These are phyloP conservation scores for Gymnoscopelus microlampas DNA, from an alignment of 2,797 vertebrate genomes.

Conservation along the genomic window DNA sequence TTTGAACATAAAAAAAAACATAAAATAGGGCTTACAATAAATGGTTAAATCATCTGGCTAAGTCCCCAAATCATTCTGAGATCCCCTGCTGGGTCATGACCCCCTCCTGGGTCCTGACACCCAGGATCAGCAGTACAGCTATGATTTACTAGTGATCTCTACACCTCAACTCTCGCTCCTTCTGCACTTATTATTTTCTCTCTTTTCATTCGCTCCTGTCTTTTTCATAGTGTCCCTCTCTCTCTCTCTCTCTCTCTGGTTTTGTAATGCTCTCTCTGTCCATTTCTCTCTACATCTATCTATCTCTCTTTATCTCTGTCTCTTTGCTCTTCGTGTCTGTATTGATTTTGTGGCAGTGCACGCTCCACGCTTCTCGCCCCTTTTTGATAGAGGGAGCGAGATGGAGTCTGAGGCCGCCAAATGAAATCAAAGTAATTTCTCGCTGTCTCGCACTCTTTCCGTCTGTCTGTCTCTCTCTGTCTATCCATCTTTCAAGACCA, in stretches of 20 bases:
- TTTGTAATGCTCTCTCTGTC: conserved; percentile 39
- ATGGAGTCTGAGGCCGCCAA: conserved; percentile 75
- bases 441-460: conserved; percentile 20
- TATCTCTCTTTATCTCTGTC: conserved; percentile 66
- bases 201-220: background rate
- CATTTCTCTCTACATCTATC: conserved; percentile 44
- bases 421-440: conserved; percentile 77
- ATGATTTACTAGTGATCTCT: conserved; percentile 31
- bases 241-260: conserved; percentile 29
- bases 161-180: conserved; percentile 18
- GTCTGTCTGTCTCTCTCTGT: conserved; percentile 45
- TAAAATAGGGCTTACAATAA: too few species aligned
- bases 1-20: too few species aligned
- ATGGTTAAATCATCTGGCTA: conserved; percentile 37
- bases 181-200: conserved; percentile 5
- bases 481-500: conserved; percentile 60
- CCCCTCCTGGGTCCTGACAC: conserved; percentile 7
- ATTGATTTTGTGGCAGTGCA: conserved; percentile 77
- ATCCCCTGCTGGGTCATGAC: conserved; percentile 2
- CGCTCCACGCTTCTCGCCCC: conserved; percentile 67
- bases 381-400: conserved; percentile 77
- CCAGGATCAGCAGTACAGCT: conserved; percentile 24
- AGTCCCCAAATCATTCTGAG: conserved; percentile 24
- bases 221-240: background rate
- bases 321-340: conserved; percentile 71